Evolutionary conservation across 1,140 invertebrate genomes (phyloP).

Genomic region (Acyrthosiphon pisum): DNA sequence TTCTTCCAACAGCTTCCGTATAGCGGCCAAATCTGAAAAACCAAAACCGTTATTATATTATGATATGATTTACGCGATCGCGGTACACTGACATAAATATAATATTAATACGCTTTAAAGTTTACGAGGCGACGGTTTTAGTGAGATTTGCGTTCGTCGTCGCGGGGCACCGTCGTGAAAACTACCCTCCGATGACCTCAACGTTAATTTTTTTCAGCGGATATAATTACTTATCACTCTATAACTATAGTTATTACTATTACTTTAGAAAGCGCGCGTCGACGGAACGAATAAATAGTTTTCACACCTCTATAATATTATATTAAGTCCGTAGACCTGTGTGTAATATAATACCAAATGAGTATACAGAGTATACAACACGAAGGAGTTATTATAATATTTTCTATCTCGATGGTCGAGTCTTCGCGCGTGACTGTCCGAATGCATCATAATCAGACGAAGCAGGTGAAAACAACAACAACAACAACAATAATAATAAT

Average conservation of each 20-base stretch:
- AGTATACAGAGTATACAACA: neutral
- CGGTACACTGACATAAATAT: neutral
- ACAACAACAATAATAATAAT: constrained; percentile 14
- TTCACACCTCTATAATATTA: neutral
- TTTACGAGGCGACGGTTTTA: neutral
- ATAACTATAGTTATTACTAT: neutral
- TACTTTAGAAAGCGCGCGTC: neutral
- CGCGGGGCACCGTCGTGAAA: neutral
- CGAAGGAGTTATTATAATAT: neutral
- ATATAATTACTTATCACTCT: neutral
- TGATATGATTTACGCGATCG: too few relatives aligned
- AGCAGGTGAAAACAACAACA: constrained; percentile 34
- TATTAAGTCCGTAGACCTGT: too few relatives aligned
- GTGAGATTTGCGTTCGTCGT: neutral
- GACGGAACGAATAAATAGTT: neutral
- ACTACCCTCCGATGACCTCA: neutral
- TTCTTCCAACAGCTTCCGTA: constrained; percentile 70
- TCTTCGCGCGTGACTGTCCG: neutral
- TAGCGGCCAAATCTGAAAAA: constrained; percentile 76
- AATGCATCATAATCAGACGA: neutral
- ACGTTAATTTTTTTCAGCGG: neutral
- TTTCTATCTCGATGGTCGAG: neutral
- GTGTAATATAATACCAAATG: neutral
- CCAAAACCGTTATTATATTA: neutral
- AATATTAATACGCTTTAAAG: neutral